Percentiles rank a stretch among this genome's conserved stretches.
Evolutionary conservation across 2,888 invertebrate genomes (phyloP).

Genomic region (Drosophila acutilabella): DNA sequence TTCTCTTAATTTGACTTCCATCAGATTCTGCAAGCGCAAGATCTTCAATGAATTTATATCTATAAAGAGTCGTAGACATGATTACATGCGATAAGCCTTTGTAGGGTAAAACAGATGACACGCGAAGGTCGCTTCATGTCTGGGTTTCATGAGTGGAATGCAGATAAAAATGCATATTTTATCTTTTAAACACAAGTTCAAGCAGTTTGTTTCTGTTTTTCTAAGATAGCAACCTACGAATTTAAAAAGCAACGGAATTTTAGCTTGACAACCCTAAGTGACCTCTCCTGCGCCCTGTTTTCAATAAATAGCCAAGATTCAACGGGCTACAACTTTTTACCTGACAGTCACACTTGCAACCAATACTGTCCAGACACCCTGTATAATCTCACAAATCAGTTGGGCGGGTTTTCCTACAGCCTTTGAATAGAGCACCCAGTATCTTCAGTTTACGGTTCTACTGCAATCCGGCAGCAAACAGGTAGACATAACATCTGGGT

Average conservation of each 20-base stretch:
- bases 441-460: too few relatives aligned
- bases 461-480: too few relatives aligned
- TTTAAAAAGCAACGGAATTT: too few relatives aligned
- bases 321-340: too few relatives aligned
- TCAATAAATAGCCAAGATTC: too few relatives aligned
- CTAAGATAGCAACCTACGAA: not conserved
- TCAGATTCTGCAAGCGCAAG: not conserved
- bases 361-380: too few relatives aligned
- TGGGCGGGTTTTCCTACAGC: too few relatives aligned
- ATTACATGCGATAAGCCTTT: not conserved
- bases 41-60: constrained; percentile 34
- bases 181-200: not conserved
- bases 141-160: constrained; percentile 8
- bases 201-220: not conserved
- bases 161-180: constrained; percentile 26
- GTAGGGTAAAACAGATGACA: constrained; percentile 1
- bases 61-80: not conserved
- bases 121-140: constrained; percentile 16
- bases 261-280: not conserved
- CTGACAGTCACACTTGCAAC: too few relatives aligned
- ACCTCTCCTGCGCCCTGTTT: too few relatives aligned
- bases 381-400: too few relatives aligned
- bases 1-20: constrained; percentile 1
- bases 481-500: too few relatives aligned
- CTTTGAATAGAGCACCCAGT: too few relatives aligned